These are phyloP conservation scores for Sebastes vulpes DNA, from an alignment of 2,797 vertebrate genomes.

Conservation along the genomic window DNA sequence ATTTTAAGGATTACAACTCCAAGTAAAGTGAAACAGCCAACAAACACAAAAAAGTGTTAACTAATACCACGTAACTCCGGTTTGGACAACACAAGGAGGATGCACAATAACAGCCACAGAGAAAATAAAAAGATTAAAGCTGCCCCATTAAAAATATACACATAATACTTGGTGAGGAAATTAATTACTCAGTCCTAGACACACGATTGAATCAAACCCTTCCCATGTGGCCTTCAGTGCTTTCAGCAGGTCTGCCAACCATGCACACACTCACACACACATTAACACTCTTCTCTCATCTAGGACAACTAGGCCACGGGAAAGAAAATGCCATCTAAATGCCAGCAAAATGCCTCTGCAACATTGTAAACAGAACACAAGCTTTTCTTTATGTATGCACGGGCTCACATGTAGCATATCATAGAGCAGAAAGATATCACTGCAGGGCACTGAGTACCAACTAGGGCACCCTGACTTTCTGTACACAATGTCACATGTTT, in stretches of 20 bases:
- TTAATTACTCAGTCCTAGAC: slow-evolving; percentile 51
- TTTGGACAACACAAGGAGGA: background rate
- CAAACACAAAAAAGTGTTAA: background rate
- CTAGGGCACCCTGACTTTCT: slow-evolving; percentile 63
- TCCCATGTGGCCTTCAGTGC: slow-evolving; percentile 56
- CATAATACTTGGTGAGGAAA: slow-evolving; percentile 17
- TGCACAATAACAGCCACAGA: background rate
- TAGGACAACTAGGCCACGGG: slow-evolving; percentile 81
- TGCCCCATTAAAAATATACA: slow-evolving; percentile 10
- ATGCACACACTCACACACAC: slow-evolving; percentile 6
- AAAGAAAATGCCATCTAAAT: slow-evolving; percentile 86
- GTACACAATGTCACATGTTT: slow-evolving; percentile 52
- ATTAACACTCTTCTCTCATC: slow-evolving; percentile 71
- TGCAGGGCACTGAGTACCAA: slow-evolving; percentile 66
- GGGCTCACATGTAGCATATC: slow-evolving; percentile 62
- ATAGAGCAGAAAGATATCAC: slow-evolving; percentile 55
- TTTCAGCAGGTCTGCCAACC: slow-evolving; percentile 52
- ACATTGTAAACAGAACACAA: slow-evolving; percentile 74
- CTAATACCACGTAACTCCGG: background rate
- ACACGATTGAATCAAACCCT: slow-evolving; percentile 58
- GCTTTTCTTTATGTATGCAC: slow-evolving; percentile 65
- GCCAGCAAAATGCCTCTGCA: slow-evolving; percentile 84
- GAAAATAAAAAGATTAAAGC: slow-evolving; percentile 1
- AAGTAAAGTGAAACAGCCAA: background rate
- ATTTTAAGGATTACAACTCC: background rate